Evolutionary conservation across 2,888 invertebrate genomes (phyloP).

Genomic region (Conus canariensis): DNA sequence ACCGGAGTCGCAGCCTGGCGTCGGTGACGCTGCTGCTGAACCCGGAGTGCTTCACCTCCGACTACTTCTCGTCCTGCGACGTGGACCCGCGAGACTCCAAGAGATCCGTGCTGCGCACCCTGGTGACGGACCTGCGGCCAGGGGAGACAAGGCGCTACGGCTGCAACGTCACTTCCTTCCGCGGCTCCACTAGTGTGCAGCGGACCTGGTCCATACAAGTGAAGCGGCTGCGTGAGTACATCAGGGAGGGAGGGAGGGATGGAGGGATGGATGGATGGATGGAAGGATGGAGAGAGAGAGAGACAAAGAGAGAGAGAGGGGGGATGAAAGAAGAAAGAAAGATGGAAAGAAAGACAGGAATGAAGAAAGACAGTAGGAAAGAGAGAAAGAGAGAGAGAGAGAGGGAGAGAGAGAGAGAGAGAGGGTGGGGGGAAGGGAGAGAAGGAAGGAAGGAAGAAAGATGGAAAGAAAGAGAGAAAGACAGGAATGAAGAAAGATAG

Average conservation of each 20-base stretch:
- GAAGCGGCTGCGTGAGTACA: not conserved
- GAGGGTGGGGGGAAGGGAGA: not conserved
- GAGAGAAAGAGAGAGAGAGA: not conserved
- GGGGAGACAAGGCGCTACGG: slow-evolving; percentile 25
- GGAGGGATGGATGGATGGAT: too few species aligned
- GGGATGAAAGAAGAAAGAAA: not conserved
- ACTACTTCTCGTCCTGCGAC: slow-evolving; percentile 22
- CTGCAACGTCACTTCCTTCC: slow-evolving; percentile 33
- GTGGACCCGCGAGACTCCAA: slow-evolving; percentile 20
- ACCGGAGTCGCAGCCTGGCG: not conserved
- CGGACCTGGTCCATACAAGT: slow-evolving; percentile 1
- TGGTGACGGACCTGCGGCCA: slow-evolving; percentile 26
- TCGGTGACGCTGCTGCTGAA: not conserved
- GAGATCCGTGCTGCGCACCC: not conserved
- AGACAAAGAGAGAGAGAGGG: not conserved
- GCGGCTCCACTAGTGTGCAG: not conserved
- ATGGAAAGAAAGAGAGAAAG: not conserved
- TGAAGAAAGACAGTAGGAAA: not conserved
- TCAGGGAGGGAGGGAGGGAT: not conserved
- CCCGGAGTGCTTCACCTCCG: slow-evolving; percentile 22
- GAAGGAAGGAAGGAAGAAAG: not conserved
- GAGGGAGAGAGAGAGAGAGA: not conserved
- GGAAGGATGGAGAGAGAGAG: not conserved
- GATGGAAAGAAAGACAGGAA: not conserved
- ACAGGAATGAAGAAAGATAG: not conserved